Percentiles rank a stretch among this genome's conserved stretches.
phyloP scores from a whole-genome alignment of 2,888 invertebrate genomes.

The Lasioglossum vierecki region DNA sequence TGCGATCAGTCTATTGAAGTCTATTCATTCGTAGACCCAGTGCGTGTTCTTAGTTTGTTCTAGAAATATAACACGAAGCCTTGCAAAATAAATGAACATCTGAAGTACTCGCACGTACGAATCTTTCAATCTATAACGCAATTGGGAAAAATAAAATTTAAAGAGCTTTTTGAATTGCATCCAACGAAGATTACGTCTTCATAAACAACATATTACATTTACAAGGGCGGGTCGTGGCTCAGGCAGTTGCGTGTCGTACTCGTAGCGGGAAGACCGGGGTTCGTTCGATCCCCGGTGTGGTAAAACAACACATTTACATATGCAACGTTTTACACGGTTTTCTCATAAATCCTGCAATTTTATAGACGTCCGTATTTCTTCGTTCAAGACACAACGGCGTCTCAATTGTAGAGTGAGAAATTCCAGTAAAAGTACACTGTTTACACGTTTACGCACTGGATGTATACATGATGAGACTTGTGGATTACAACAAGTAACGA shows the following conservation, averaged over 20 bases:
- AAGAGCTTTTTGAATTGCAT: constrained; percentile 6
- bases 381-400: constrained; percentile 24
- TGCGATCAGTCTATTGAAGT: constrained; percentile 65
- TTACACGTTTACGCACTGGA: not conserved
- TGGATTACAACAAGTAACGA: constrained; percentile 28
- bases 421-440: not conserved
- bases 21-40: constrained; percentile 42
- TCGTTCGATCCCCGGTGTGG: no score
- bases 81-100: not conserved
- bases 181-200: not conserved
- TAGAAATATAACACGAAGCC: constrained; percentile 10
- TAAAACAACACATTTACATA: no score
- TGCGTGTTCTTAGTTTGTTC: constrained; percentile 31
- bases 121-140: constrained; percentile 10
- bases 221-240: no score
- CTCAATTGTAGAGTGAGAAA: constrained; percentile 23
- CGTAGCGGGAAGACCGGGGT: no score
- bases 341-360: constrained; percentile 9
- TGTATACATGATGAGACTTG: constrained; percentile 22
- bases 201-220: not conserved
- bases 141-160: constrained; percentile 12
- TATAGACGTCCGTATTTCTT: not conserved
- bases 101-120: constrained; percentile 10
- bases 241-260: no score
- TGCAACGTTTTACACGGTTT: not conserved